Base-by-base conservation (phyloP, 1,140 invertebrate genomes). In the Pomacea maculata region DNA sequence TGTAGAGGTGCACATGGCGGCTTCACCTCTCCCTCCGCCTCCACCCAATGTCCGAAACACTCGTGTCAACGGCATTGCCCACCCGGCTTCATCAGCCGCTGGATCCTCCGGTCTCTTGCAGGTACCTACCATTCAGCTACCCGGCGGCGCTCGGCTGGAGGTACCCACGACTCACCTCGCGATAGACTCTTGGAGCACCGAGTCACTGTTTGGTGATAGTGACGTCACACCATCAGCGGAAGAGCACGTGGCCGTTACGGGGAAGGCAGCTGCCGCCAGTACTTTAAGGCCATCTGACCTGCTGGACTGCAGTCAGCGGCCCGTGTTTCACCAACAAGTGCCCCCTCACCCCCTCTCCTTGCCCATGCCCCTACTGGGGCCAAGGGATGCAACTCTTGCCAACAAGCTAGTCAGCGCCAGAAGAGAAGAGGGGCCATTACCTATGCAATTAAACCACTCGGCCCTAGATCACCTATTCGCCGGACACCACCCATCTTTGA, bases 1-100 rank as follows among this genome's bases (percentile, higher is more conserved):
- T 77, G 80, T 84, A 15, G 81, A 84, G 55, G 81, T 84, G 34
- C 82, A 84, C 74, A 80, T 85, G 79, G 85, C 86, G 70, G 87
- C 88, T 71, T 82, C 79, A 75, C 86, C 85, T 21, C 84, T 86
- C 79, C 85, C 87, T 82, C 83, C 85, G 79, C 87, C 85, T 81
- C 84, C 85, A 45, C 80, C 80, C 8, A 61, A 61, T 17, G 15
- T 14, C 11, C 11, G 11, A 8, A 61, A 61, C 57, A 2, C 57
- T 11, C 57, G 57, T 17, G 57, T 61, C 11, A 61, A 61, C 11
- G 15, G 57, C 15, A 17, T 17, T 9, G 1, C 57, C 11, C 57
- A 61, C 57, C 57, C 57, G 11, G 57, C 57, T 61, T 14, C 15
- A 9, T 61, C 57, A 11, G 57, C 57, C 9, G 11, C 57, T 17